phyloP scores from a whole-genome alignment of 2,888 invertebrate genomes.

The Scaptomyza tumidula region DNA sequence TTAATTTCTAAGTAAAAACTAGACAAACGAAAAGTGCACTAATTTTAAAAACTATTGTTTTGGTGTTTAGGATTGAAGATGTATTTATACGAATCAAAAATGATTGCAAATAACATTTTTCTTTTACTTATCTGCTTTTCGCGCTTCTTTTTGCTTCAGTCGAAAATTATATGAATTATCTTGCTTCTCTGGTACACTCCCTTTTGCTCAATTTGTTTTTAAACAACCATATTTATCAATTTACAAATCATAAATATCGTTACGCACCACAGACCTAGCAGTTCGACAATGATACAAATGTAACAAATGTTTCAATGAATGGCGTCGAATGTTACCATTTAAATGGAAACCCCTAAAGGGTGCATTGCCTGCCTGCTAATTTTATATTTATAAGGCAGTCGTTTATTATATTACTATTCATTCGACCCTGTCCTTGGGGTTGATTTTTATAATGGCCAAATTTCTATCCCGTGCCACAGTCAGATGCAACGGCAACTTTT shows the following conservation, averaged over 20 bases:
- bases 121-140: too few species aligned
- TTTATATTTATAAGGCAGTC: conserved; percentile 53
- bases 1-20: too few species aligned
- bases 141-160: neutral
- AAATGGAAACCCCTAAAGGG: conserved; percentile 22
- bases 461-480: conserved; percentile 43
- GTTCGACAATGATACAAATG: conserved; percentile 55
- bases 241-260: conserved; percentile 40
- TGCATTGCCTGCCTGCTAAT: conserved; percentile 35
- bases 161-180: neutral
- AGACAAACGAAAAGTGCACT: too few species aligned
- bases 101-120: neutral
- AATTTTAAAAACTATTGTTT: too few species aligned
- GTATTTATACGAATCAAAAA: too few species aligned
- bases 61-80: too few species aligned
- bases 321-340: conserved; percentile 7
- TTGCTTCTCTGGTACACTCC: neutral
- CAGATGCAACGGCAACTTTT: conserved; percentile 9
- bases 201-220: conserved; percentile 10
- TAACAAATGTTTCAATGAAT: conserved; percentile 53
- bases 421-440: conserved; percentile 36
- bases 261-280: conserved; percentile 33
- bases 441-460: conserved; percentile 27
- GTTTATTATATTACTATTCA: conserved; percentile 51
- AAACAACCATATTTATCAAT: conserved; percentile 46